These are phyloP conservation scores for Craterocephalus amniculus DNA, from an alignment of 2,797 vertebrate genomes.

Conservation along the genomic window DNA sequence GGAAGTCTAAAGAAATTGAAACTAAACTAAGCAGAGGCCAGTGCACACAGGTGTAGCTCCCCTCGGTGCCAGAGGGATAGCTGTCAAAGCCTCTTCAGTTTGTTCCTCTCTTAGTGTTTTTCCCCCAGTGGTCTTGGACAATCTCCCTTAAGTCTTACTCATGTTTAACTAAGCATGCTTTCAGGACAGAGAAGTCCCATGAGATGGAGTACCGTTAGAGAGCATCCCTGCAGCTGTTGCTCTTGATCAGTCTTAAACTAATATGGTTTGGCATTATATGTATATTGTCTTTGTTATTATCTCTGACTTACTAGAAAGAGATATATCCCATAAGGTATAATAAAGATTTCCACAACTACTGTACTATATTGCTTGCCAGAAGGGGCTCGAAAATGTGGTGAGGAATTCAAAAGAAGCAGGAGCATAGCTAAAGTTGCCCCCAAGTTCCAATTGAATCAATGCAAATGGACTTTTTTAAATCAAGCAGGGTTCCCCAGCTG, in stretches of 20 bases:
- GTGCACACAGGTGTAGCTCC: constrained; percentile 70
- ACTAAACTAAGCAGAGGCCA: constrained; percentile 56
- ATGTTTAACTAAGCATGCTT: constrained; percentile 33
- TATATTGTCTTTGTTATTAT: constrained; percentile 68
- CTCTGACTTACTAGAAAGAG: constrained; percentile 61
- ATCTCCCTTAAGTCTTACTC: constrained; percentile 43
- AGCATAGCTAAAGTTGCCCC: constrained; percentile 61
- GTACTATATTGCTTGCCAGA: constrained; percentile 67
- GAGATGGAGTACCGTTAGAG: constrained; percentile 35
- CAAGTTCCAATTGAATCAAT: constrained; percentile 60
- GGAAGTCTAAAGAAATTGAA: constrained; percentile 46
- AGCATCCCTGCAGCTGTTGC: constrained; percentile 65
- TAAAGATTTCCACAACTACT: constrained; percentile 64
- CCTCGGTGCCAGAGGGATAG: constrained; percentile 54
- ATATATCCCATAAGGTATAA: constrained; percentile 66
- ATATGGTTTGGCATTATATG: constrained; percentile 36
- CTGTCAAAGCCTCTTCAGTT: constrained; percentile 63
- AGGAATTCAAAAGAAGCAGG: constrained; percentile 64
- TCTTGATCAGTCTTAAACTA: constrained; percentile 48
- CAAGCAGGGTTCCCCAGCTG: constrained; percentile 55
- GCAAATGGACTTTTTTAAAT: constrained; percentile 66
- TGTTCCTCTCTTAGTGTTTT: constrained; percentile 28
- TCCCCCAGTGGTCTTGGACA: constrained; percentile 43
- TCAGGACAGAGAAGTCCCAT: constrained; percentile 44
- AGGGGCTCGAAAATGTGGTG: constrained; percentile 55